A percentile compares a stretch with the other conserved stretches of the same genome.
These are phyloP conservation scores for Paracyprichromis sp. DNA, from an alignment of 2,113 vertebrate species.

Conservation along the genomic window DNA sequence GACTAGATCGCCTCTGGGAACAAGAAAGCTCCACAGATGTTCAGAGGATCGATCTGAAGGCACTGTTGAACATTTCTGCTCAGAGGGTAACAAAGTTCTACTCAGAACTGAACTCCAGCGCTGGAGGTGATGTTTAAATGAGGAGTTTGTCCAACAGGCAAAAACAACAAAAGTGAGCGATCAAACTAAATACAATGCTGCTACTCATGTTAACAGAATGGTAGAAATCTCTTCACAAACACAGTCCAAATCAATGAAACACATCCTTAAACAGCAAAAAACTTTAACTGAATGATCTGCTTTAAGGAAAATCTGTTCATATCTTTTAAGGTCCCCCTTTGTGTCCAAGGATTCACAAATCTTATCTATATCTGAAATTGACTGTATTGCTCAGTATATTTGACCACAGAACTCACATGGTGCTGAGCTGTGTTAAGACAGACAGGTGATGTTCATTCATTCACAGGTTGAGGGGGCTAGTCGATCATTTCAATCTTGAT, in stretches of 20 bases:
- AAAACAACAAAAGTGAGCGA: background rate
- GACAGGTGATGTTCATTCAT: background rate
- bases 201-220: background rate
- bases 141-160: conserved; percentile 33
- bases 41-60: conserved; percentile 35
- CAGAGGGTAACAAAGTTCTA: background rate
- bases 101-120: background rate
- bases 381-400: background rate
- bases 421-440: background rate
- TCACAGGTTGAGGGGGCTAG: background rate
- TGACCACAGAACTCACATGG: background rate
- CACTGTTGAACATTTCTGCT: conserved; percentile 63
- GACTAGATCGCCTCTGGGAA: background rate
- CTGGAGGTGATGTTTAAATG: background rate
- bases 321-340: background rate
- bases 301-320: background rate
- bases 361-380: background rate
- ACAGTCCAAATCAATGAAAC: background rate
- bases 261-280: background rate
- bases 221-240: background rate
- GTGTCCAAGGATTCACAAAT: background rate
- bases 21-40: background rate
- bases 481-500: background rate
- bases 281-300: background rate
- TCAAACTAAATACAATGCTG: background rate